These are phyloP conservation scores for Brachionus rubens DNA, from an alignment of 1,140 invertebrate genomes.

Conservation along the genomic window DNA sequence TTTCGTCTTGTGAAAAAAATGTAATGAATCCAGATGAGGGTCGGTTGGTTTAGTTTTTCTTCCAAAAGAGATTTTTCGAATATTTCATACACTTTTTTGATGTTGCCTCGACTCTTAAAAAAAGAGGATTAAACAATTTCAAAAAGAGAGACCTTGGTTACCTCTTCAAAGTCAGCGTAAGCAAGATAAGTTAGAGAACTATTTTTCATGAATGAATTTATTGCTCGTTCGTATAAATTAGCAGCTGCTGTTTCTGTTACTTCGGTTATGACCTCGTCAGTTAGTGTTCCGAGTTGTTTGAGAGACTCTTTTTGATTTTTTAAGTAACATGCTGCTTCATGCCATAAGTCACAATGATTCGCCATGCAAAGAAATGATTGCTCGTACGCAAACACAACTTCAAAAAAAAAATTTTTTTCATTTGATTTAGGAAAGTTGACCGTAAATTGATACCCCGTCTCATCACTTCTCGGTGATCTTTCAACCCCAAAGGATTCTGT, in stretches of 20 bases:
- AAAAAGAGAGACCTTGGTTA: constrained; percentile 47
- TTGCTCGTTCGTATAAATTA: constrained; percentile 86
- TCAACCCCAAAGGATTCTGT: constrained; percentile 86
- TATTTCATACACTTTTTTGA: constrained; percentile 5
- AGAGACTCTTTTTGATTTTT: constrained; percentile 63
- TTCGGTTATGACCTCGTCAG: constrained; percentile 48
- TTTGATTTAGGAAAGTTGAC: background rate
- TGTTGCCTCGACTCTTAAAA: background rate
- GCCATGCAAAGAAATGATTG: constrained; percentile 91
- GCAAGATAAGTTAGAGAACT: constrained; percentile 94
- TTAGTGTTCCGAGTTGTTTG: constrained; percentile 48
- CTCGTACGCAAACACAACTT: constrained; percentile 96
- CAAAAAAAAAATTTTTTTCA: constrained; percentile 41
- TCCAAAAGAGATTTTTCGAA: background rate
- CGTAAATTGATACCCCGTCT: constrained; percentile 78
- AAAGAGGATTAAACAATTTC: background rate
- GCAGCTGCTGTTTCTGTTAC: constrained; percentile 69
- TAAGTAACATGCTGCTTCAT: constrained; percentile 91
- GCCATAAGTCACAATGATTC: constrained; percentile 97
- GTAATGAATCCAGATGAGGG: constrained; percentile 79
- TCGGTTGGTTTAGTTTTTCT: constrained; percentile 11
- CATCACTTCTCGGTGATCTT: constrained; percentile 71
- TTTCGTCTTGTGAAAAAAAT: constrained; percentile 96
- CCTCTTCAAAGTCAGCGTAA: constrained; percentile 96
- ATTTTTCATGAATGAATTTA: constrained; percentile 73